A percentile compares a stretch with the other conserved stretches of the same genome.
Conservation (phyloP, 2,797 vertebrate species). For the Euphonia xanthogaster region DNA sequence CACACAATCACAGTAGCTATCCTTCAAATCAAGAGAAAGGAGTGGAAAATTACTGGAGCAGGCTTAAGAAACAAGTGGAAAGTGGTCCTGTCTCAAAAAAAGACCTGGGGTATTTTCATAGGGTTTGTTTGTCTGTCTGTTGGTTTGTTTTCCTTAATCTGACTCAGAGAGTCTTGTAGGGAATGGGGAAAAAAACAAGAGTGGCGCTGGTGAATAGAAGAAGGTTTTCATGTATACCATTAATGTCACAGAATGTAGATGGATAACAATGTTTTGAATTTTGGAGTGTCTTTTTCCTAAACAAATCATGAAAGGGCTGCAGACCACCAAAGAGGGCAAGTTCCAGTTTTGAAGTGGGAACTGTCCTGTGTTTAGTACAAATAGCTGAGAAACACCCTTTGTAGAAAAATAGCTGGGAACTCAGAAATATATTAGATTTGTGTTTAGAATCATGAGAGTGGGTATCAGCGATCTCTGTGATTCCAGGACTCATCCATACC, state of each 20-base stretch:
- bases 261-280: not conserved
- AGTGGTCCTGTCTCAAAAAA: not conserved
- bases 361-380: not conserved
- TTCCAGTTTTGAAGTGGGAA: not conserved
- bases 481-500: not conserved
- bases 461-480: not conserved
- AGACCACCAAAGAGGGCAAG: not conserved
- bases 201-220: not conserved
- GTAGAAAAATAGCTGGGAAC: not conserved
- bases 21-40: not conserved
- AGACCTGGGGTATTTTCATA: not conserved
- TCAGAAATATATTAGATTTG: not conserved
- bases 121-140: accelerated
- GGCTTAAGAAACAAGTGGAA: not conserved
- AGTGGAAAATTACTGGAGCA: not conserved
- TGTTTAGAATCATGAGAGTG: not conserved
- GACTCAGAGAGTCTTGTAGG: not conserved
- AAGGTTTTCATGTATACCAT: not conserved
- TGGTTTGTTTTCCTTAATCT: not conserved
- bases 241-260: not conserved
- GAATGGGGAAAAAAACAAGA: not conserved
- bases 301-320: not conserved
- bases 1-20: not conserved
- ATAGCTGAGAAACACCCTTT: not conserved
- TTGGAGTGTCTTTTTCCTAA: not conserved